phyloP scores from a whole-genome alignment of 2,113 vertebrate genomes.

The Anser cygnoides region DNA sequence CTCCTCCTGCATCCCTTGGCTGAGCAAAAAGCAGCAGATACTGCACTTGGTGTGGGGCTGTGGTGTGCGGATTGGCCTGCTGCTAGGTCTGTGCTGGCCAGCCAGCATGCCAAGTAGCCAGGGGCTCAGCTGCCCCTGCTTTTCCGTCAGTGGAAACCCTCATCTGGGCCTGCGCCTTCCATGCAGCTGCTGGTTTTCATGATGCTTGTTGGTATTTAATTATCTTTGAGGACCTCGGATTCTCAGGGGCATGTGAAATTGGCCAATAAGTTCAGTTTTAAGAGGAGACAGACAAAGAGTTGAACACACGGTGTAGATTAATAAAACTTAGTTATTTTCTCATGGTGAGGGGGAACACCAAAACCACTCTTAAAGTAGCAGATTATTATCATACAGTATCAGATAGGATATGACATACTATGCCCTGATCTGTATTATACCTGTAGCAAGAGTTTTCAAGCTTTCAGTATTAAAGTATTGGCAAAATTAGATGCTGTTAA shows the following conservation, averaged over 20 bases:
- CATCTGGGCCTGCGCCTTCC: not conserved
- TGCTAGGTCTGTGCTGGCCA: not conserved
- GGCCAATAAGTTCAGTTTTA: not conserved
- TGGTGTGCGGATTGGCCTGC: not conserved
- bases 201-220: not conserved
- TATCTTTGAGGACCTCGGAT: not conserved
- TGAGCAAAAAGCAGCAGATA: not conserved
- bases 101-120: not conserved
- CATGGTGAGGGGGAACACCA: not conserved
- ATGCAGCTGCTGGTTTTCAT: not conserved
- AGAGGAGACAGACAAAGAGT: not conserved
- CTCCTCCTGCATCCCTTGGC: not conserved
- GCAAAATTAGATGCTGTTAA: not conserved
- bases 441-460: not conserved
- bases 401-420: not conserved
- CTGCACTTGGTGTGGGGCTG: rapidly evolving
- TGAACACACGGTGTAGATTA: not conserved
- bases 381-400: not conserved
- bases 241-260: not conserved
- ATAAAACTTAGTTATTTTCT: not conserved
- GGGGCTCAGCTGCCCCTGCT: not conserved
- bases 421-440: not conserved
- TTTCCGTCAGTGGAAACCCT: not conserved
- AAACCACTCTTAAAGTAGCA: not conserved
- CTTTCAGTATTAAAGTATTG: not conserved